These are phyloP conservation scores for Enteromius afrohamiltoni DNA, from an alignment of 2,797 vertebrate species.

Conservation along the genomic window DNA sequence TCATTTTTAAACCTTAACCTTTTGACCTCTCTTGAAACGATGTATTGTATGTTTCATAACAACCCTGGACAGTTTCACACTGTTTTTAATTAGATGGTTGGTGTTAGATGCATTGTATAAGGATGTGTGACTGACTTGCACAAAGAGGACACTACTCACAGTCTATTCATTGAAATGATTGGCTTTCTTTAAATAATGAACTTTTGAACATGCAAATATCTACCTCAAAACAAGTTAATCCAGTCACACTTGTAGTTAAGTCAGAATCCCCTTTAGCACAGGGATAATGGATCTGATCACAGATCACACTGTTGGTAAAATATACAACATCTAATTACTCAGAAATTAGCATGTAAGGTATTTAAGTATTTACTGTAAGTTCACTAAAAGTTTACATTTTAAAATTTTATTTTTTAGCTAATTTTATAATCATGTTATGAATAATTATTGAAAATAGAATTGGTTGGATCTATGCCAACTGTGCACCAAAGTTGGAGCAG, in stretches of 20 bases:
- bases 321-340: background rate
- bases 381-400: background rate
- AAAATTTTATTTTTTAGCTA: background rate
- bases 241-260: slow-evolving; percentile 20
- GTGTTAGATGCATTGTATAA: background rate
- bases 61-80: background rate
- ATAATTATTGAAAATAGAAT: background rate
- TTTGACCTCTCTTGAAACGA: slow-evolving; percentile 12
- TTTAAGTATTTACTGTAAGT: background rate
- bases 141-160: slow-evolving; percentile 8
- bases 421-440: background rate
- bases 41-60: slow-evolving; percentile 18
- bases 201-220: slow-evolving; percentile 31
- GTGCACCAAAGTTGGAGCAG: slow-evolving; percentile 25
- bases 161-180: background rate
- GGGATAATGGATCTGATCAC: slow-evolving; percentile 12
- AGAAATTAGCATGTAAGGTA: background rate
- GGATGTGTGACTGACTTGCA: background rate
- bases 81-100: slow-evolving; percentile 20
- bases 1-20: background rate
- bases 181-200: slow-evolving; percentile 25
- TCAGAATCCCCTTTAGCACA: slow-evolving; percentile 19
- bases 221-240: slow-evolving; percentile 24
- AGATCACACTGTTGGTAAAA: slow-evolving; percentile 1
- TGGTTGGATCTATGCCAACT: background rate